phyloP scores from a whole-genome alignment of 2,888 invertebrate species.

The Oasisia sp. region DNA sequence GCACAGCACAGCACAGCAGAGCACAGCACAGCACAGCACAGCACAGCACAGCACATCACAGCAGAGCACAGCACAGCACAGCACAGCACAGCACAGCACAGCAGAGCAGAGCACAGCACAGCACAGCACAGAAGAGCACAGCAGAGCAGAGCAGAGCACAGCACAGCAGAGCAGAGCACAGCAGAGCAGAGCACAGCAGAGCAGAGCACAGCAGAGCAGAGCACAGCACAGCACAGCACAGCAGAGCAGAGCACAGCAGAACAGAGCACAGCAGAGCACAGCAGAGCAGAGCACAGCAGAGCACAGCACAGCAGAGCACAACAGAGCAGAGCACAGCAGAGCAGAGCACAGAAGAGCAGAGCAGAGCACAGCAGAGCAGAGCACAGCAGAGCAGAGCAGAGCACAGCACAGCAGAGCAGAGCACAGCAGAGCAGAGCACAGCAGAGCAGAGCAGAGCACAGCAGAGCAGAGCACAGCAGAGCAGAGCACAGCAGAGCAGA shows the following conservation, averaged over 20 bases:
- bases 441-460: conserved; percentile 30
- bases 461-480: conserved; percentile 33
- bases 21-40: background rate
- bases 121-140: conserved; percentile 30
- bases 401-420: background rate
- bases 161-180: conserved; percentile 24
- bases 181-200: background rate
- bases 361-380: conserved; percentile 14
- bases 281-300: conserved; percentile 28
- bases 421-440: conserved; percentile 29
- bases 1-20: background rate
- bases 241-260: conserved; percentile 36
- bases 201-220: conserved; percentile 34
- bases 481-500: conserved; percentile 31
- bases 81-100: conserved; percentile 21
- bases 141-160: conserved; percentile 29
- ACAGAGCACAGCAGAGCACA: conserved; percentile 28
- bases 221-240: conserved; percentile 35
- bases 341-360: conserved; percentile 26
- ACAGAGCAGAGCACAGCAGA: conserved; percentile 27
- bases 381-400: background rate
- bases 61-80: background rate
- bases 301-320: conserved; percentile 24
- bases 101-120: conserved; percentile 29
- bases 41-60: background rate